These are phyloP conservation scores for Pseudomyrmex flavicornis DNA, from an alignment of 1,140 invertebrate species.

Conservation along the genomic window DNA sequence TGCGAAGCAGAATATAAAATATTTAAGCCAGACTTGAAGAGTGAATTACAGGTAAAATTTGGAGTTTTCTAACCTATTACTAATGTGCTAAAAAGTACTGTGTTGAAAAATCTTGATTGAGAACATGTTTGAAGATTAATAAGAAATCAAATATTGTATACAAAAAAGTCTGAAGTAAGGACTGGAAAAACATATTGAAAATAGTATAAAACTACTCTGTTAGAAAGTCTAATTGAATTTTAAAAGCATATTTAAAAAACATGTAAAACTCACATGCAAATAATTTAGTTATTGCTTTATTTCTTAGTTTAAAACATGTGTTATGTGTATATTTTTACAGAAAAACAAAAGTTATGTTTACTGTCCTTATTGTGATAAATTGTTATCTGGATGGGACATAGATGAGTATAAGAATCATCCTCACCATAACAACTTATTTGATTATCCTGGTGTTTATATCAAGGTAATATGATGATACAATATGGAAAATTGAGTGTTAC, in stretches of 20 bases:
- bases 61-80: neutral
- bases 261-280: too few species aligned
- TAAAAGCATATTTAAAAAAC: too few species aligned
- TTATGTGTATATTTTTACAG: slow-evolving; percentile 77
- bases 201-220: too few species aligned
- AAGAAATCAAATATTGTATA: neutral
- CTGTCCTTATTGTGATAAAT: slow-evolving; percentile 90
- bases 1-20: slow-evolving; percentile 92
- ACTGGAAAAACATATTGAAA: too few species aligned
- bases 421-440: slow-evolving; percentile 87
- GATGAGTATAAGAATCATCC: slow-evolving; percentile 88
- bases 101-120: slow-evolving; percentile 6
- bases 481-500: neutral
- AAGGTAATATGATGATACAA: slow-evolving; percentile 77
- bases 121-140: neutral
- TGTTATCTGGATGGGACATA: slow-evolving; percentile 90
- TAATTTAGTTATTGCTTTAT: neutral
- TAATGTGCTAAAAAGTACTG: slow-evolving; percentile 14
- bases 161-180: too few species aligned
- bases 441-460: slow-evolving; percentile 90
- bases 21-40: slow-evolving; percentile 81
- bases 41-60: slow-evolving; percentile 77
- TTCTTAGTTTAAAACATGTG: slow-evolving; percentile 7
- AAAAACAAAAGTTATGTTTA: slow-evolving; percentile 88
- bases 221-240: too few species aligned